Evolutionary conservation across 2,113 vertebrate species (phyloP), one percentile per base, ranked within the genome.

Genomic region (Passerina amoena): DNA sequence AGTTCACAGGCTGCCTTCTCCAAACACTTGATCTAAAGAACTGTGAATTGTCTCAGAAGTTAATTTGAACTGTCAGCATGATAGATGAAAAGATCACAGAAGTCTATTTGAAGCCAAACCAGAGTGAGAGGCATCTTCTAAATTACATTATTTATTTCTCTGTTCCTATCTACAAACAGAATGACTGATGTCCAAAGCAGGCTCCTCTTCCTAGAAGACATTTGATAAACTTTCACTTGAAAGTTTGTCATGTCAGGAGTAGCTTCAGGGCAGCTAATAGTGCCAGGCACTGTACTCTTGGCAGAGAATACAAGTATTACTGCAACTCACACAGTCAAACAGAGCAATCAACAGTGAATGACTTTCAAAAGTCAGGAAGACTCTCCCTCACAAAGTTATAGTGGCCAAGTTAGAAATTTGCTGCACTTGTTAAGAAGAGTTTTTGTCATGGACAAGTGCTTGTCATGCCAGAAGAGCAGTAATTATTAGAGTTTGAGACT

Each of bases 101-200:
- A 82, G 20, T 15, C 27, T 48, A 64, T n/a, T 4, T 72, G 78
- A 91, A 84, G 48, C 27, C 61, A 91, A 87, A 87, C 14, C 73
- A 91, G 69, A 92, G 10, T 14, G 22, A 91, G 65, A 89, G 27
- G 11, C 35, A 94, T 87, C 35, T 59, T 82, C 7, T 15, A 82
- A 72, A 27, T 69, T 64, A 56, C 57, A 90, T 91, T 82, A 87
- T 85, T 87, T 60, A 92, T 82, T 94, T 83, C 56, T 88, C 45
- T 66, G 19, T 60, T 76, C 28, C 40, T 53, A 28, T 53, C 70
- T 85, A 90, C 82, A 94, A 87, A 93, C 40, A 90, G 90, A 96
- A 87, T 76, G 47, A 56, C 20, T 72, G 53, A 95, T 82, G 21
- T 33, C 38, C 35, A 84, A 89, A 84, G 21, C 16, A 5, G 1